phyloP scores from a whole-genome alignment of 1,140 invertebrate genomes.

The Trichogramma pretiosum region DNA sequence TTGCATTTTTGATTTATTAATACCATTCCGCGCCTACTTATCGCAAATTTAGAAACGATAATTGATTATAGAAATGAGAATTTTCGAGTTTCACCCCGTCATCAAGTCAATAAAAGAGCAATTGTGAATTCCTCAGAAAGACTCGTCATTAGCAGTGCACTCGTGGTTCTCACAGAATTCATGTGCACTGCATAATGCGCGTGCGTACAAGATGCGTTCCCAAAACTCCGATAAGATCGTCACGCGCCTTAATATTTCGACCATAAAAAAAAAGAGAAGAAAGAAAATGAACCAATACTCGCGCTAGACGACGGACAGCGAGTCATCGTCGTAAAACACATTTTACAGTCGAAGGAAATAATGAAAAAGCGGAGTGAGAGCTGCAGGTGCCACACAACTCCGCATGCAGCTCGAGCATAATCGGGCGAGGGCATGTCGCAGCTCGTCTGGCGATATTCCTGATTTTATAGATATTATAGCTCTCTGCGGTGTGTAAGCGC shows the following conservation, averaged over 20 bases:
- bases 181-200: constrained; percentile 22
- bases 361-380: constrained; percentile 15
- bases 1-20: constrained; percentile 29
- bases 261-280: background rate
- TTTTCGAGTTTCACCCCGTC: constrained; percentile 1
- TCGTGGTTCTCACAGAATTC: constrained; percentile 8
- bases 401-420: too few species aligned
- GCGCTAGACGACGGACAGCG: background rate
- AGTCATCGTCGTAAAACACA: constrained; percentile 30
- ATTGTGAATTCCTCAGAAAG: background rate
- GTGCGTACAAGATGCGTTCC: constrained; percentile 24
- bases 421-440: constrained; percentile 12
- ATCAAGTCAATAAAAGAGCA: background rate
- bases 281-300: background rate
- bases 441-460: constrained; percentile 27
- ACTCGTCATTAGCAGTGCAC: too few species aligned
- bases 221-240: constrained; percentile 17
- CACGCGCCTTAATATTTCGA: background rate
- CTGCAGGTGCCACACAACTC: constrained; percentile 19
- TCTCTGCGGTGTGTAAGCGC: too few species aligned
- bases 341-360: constrained; percentile 23
- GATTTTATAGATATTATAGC: constrained; percentile 34
- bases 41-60: background rate
- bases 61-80: constrained; percentile 12
- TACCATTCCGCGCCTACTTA: background rate